A percentile compares a stretch with the other conserved stretches of the same genome.
These are phyloP conservation scores for Microctonus aethiopoides DNA, from an alignment of 2,888 invertebrate species.

Conservation along the genomic window DNA sequence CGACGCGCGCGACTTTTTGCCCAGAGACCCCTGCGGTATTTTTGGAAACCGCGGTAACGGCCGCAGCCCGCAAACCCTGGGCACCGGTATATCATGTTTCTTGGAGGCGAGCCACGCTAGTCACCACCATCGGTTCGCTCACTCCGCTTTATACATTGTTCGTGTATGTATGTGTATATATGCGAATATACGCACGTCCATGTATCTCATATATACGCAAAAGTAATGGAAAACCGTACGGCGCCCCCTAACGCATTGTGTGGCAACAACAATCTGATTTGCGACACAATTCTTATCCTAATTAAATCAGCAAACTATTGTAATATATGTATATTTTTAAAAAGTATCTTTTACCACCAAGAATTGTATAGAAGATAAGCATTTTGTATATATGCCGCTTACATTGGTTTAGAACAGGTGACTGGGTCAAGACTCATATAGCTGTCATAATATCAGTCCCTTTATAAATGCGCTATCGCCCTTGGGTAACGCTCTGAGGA, in stretches of 20 bases:
- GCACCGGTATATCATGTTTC: slow-evolving; percentile 64
- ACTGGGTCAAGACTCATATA: slow-evolving; percentile 33
- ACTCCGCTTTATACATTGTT: slow-evolving; percentile 14
- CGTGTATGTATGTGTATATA: slow-evolving; percentile 6
- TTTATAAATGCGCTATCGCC: background rate
- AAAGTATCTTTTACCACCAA: background rate
- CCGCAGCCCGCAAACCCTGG: slow-evolving; percentile 50
- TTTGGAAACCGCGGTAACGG: slow-evolving; percentile 62
- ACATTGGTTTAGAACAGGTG: slow-evolving; percentile 22
- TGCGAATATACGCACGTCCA: background rate
- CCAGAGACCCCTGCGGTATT: slow-evolving; percentile 58
- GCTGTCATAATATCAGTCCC: slow-evolving; percentile 26
- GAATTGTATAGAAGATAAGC: background rate
- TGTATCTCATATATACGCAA: slow-evolving; percentile 34
- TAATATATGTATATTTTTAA: background rate
- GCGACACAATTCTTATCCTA: slow-evolving; percentile 61
- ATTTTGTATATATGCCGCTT: background rate
- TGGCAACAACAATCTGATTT: slow-evolving; percentile 51
- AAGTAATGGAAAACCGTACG: slow-evolving; percentile 5
- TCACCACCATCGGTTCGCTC: slow-evolving; percentile 32
- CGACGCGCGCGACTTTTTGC: slow-evolving; percentile 35
- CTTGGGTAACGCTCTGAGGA: background rate
- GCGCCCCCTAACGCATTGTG: slow-evolving; percentile 36
- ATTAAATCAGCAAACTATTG: slow-evolving; percentile 54
- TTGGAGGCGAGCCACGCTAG: slow-evolving; percentile 61